phyloP scores from a whole-genome alignment of 1,140 invertebrate genomes.

The Ceratosolen fusciceps region DNA sequence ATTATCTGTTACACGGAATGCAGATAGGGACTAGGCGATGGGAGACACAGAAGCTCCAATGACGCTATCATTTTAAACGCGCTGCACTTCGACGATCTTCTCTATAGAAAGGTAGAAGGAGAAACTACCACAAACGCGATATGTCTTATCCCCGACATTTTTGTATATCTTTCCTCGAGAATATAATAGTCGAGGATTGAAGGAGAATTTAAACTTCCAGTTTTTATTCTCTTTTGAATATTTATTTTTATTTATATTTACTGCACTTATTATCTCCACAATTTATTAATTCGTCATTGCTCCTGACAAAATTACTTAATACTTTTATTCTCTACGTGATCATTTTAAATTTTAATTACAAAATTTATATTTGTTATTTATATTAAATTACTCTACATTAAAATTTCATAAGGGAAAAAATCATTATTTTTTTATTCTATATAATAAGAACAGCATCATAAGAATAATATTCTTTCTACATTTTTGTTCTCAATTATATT shows the following conservation, averaged over 20 bases:
- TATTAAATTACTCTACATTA: no score
- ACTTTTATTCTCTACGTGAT: not conserved
- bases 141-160: slow-evolving; percentile 42
- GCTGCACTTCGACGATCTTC: slow-evolving; percentile 7
- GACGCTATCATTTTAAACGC: slow-evolving; percentile 34
- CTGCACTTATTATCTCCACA: not conserved
- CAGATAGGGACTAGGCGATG: slow-evolving; percentile 57
- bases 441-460: no score
- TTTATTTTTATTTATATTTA: not conserved
- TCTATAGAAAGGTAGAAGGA: not conserved
- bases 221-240: not conserved
- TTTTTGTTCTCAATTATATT: no score
- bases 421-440: no score
- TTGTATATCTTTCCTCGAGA: not conserved
- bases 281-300: not conserved
- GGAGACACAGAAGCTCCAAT: slow-evolving; percentile 58
- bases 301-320: not conserved
- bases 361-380: no score
- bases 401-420: no score
- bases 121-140: not conserved
- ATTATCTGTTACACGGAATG: slow-evolving; percentile 66
- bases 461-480: no score
- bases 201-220: slow-evolving; percentile 17
- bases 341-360: not conserved
- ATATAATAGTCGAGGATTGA: slow-evolving; percentile 5